Base-by-base conservation (phyloP, 1,140 invertebrate genomes). In the Drosophila orena region DNA sequence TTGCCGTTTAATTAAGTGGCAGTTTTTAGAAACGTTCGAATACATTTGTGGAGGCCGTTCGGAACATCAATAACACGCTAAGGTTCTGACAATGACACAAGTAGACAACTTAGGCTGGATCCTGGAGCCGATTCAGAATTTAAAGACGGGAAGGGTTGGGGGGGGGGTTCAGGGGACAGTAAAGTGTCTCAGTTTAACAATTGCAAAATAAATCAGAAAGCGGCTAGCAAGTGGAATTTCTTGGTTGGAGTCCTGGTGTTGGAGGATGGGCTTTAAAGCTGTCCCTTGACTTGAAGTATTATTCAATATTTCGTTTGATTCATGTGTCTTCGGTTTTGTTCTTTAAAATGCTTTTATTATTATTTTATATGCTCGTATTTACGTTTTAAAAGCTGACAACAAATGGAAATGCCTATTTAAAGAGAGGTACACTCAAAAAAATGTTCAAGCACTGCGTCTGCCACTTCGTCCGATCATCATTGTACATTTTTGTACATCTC, bases 311-410 rank as follows among this genome's bases (percentile, higher is more conserved):
- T 54, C 20, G 22, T 42, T 57, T 52, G 15, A 46, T 55, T 60
- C 42, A 22, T 68, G 44, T 69, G 50, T 40, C 50, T 49, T 59
- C 64, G 47, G 38, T 62, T 62, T 73, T 62, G 40, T 53, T 68
- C 10, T 64, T 86, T 81, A 86, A 86, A 86, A 78, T 86, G 83
- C 66, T 55, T 72, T 77, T 42, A 57, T 55, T 80, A 79, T 74
- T 84, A 77, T 74, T 66, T 47, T 46, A 71, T 73, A 76, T 81
- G 44, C 74, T 81, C 60, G 81, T 88, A 74, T 80, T 80, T 89
- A 90, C 58, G 79, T 80, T 77, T 84, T 81, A 80, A 89, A 89
- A 89, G 84, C 84, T 90, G 84, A 89, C 84, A 89, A 89, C 84
- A 89, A 89, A 89, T 89, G 79, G 79, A 89, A 89, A 84, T 89